These are phyloP conservation scores for Spodoptera frugiperda DNA, from an alignment of 1,140 invertebrate species.

Conservation along the genomic window DNA sequence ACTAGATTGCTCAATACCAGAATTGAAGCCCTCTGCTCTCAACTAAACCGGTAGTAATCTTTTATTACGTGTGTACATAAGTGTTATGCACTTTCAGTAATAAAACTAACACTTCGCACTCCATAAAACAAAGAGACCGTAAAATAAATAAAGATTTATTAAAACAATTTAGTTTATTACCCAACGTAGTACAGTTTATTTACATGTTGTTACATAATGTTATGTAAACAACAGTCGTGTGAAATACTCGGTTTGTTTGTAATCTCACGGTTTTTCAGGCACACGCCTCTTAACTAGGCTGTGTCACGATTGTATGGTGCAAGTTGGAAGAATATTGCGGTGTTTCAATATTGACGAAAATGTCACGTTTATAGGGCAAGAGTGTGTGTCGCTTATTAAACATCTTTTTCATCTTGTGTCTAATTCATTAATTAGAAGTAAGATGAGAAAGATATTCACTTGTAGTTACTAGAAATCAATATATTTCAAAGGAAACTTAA, in stretches of 20 bases:
- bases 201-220: constrained; percentile 19
- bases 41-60: too few relatives aligned
- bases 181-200: constrained; percentile 4
- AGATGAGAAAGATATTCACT: too few relatives aligned
- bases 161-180: not conserved
- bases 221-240: constrained; percentile 19
- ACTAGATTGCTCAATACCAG: too few relatives aligned
- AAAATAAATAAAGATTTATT: constrained; percentile 15
- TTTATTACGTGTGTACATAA: not conserved
- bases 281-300: constrained; percentile 16
- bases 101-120: constrained; percentile 7
- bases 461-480: too few relatives aligned
- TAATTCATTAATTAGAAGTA: too few relatives aligned
- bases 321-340: not conserved
- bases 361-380: too few relatives aligned
- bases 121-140: constrained; percentile 10
- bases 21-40: too few relatives aligned
- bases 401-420: too few relatives aligned
- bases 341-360: too few relatives aligned
- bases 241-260: constrained; percentile 24
- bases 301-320: constrained; percentile 20
- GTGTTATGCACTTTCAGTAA: too few relatives aligned
- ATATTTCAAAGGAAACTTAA: too few relatives aligned
- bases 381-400: too few relatives aligned
- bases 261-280: constrained; percentile 37